Conservation (phyloP, 1,140 invertebrate species). For the Triops cancriformis region DNA sequence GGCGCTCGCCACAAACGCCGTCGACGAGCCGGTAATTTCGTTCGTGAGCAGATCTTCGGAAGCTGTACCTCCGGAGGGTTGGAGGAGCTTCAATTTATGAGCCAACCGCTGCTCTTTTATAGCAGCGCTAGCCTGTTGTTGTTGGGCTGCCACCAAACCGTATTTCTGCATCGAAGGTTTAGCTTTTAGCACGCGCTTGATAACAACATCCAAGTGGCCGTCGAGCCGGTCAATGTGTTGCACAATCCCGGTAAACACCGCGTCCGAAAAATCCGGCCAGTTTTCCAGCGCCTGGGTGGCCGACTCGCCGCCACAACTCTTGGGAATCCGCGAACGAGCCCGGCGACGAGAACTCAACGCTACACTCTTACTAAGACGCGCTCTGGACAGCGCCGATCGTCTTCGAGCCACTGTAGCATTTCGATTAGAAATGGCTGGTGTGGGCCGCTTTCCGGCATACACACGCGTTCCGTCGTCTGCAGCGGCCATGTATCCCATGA, state of each 20-base stretch:
- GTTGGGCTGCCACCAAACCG: slow-evolving; percentile 2
- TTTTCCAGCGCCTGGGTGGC: slow-evolving; percentile 22
- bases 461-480: not conserved
- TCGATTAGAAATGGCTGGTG: not conserved
- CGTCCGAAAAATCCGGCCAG: slow-evolving; percentile 18
- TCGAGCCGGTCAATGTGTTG: slow-evolving; percentile 20
- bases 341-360: slow-evolving; percentile 14
- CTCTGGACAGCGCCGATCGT: not conserved
- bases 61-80: not conserved
- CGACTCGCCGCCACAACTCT: slow-evolving; percentile 22
- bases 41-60: not conserved
- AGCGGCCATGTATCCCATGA: not conserved
- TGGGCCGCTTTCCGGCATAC: not conserved
- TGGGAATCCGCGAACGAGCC: slow-evolving; percentile 18
- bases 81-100: not conserved
- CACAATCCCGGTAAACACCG: slow-evolving; percentile 22
- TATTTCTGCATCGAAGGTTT: slow-evolving; percentile 2
- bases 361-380: not conserved
- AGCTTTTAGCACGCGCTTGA: slow-evolving; percentile 12
- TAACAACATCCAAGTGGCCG: slow-evolving; percentile 14
- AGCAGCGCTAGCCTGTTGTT: not conserved
- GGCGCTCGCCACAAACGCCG: not conserved
- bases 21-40: not conserved
- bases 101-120: not conserved
- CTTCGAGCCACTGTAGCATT: not conserved